These are phyloP conservation scores for Parazoanthus atlanticus DNA, from an alignment of 92 coral and sea anemone genomes.

Conservation along the genomic window DNA sequence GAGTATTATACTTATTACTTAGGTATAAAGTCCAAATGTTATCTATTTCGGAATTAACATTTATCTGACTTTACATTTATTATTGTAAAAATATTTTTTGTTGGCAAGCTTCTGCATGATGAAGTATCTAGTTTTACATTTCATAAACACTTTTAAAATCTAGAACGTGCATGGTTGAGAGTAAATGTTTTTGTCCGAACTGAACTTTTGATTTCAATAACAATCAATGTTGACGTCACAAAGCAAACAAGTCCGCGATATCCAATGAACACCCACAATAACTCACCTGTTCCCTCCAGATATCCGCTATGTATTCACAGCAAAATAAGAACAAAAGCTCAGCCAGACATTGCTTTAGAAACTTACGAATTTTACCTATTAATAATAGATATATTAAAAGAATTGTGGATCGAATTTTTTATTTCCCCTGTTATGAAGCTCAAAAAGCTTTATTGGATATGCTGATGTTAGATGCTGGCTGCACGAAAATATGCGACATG, in stretches of 20 bases:
- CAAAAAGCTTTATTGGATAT: too few species aligned
- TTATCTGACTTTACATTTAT: not conserved
- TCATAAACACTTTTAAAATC: not conserved
- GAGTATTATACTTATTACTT: not conserved
- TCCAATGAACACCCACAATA: not conserved
- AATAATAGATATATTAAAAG: constrained; percentile 7
- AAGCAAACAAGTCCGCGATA: not conserved
- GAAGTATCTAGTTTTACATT: not conserved
- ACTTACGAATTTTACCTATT: not conserved
- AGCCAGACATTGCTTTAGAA: not conserved
- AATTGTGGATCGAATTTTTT: not conserved
- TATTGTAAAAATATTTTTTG: not conserved
- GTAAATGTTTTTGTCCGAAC: not conserved
- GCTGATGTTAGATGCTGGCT: not conserved
- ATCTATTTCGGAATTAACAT: too few species aligned
- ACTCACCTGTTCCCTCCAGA: constrained; percentile 10
- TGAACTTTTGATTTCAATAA: not conserved
- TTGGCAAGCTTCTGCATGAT: not conserved
- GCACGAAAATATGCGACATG: not conserved
- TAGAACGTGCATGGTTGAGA: not conserved
- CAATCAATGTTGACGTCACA: not conserved
- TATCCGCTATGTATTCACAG: not conserved
- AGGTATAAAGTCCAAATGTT: not conserved
- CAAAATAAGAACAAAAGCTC: constrained; percentile 1
- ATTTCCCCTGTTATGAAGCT: too few species aligned